Evolutionary conservation across 2,113 vertebrate species (phyloP).

Genomic region (Microcebus griseorufus): DNA sequence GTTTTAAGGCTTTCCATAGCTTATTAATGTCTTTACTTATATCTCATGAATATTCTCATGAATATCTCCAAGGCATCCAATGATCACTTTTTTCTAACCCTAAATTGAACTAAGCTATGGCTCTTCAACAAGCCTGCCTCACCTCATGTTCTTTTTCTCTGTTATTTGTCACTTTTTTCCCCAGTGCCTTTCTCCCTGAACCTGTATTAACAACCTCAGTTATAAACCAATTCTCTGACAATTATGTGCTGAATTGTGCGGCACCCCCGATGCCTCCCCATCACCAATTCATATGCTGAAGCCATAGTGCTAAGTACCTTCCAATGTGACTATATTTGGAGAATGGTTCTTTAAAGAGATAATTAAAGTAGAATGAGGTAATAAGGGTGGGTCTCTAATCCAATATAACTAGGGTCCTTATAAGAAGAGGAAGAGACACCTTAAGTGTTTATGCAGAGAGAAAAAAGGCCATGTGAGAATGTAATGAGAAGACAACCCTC

Average conservation of each 20-base stretch:
- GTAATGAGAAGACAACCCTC: background rate
- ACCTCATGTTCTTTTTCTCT: background rate
- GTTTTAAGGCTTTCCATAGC: background rate
- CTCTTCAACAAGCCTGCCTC: background rate
- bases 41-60: background rate
- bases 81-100: background rate
- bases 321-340: background rate
- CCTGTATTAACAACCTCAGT: background rate
- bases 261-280: fast-evolving
- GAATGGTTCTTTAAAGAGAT: background rate
- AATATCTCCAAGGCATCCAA: background rate
- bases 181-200: background rate
- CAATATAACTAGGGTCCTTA: background rate
- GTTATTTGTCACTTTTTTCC: background rate
- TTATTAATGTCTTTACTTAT: background rate
- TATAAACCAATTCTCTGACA: background rate
- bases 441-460: background rate
- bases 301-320: background rate
- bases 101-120: background rate
- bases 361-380: background rate
- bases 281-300: background rate
- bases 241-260: background rate
- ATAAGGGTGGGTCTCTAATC: background rate
- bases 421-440: background rate
- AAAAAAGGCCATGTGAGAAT: background rate